Evolutionary conservation across 2,888 invertebrate genomes (phyloP).

Genomic region (Pyrocoelia pectoralis): DNA sequence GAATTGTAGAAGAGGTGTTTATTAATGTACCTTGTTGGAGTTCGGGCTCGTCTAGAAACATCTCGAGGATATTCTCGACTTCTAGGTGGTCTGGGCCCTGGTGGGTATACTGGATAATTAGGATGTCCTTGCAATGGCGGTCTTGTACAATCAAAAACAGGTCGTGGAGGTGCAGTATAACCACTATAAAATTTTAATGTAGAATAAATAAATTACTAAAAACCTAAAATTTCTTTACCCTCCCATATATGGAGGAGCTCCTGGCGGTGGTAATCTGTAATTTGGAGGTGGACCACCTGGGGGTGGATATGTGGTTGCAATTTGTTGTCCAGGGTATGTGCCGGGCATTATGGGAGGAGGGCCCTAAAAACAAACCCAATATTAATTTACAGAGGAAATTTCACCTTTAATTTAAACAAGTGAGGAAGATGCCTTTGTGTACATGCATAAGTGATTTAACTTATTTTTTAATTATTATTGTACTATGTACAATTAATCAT

Average conservation of each 20-base stretch:
- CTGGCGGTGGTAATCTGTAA: slow-evolving; percentile 58
- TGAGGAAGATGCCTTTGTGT: too few relatives aligned
- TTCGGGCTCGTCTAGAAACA: slow-evolving; percentile 59
- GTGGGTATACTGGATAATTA: slow-evolving; percentile 49
- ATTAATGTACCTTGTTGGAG: slow-evolving; percentile 63
- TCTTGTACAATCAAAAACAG: slow-evolving; percentile 54
- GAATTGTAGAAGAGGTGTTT: slow-evolving; percentile 16
- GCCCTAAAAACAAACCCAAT: slow-evolving; percentile 45
- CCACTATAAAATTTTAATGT: slow-evolving; percentile 26
- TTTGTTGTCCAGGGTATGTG: slow-evolving; percentile 19
- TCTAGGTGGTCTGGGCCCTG: slow-evolving; percentile 43
- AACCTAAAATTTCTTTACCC: too few relatives aligned
- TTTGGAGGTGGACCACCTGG: slow-evolving; percentile 55
- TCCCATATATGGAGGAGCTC: slow-evolving; percentile 53
- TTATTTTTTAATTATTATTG: too few relatives aligned
- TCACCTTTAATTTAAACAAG: too few relatives aligned
- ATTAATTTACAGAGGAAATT: neutral
- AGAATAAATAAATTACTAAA: slow-evolving; percentile 11
- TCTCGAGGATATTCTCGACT: slow-evolving; percentile 45
- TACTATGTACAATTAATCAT: too few relatives aligned
- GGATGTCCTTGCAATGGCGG: slow-evolving; percentile 53
- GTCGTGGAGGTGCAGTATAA: slow-evolving; percentile 52
- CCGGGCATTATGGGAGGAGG: slow-evolving; percentile 48
- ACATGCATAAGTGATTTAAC: too few relatives aligned
- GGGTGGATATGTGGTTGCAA: slow-evolving; percentile 31